phyloP scores from a whole-genome alignment of 2,113 vertebrate species.

The Nothoprocta pentlandii region DNA sequence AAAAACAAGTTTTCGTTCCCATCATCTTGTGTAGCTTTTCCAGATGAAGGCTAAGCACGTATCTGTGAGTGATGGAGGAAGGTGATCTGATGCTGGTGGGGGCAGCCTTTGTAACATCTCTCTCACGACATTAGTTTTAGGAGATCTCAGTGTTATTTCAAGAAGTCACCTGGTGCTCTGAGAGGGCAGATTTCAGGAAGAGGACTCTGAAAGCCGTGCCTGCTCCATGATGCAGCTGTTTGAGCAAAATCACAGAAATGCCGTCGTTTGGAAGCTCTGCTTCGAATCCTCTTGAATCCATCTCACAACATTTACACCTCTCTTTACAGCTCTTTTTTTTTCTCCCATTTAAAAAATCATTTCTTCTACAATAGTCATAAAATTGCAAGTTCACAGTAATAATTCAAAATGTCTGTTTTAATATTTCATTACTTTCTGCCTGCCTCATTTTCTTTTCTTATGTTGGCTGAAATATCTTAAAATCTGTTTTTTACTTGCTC shows the following conservation, averaged over 20 bases:
- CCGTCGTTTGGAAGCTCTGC: not conserved
- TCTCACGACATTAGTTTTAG: not conserved
- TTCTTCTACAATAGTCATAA: not conserved
- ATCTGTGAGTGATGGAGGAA: not conserved
- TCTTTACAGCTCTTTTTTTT: not conserved
- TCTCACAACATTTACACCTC: not conserved
- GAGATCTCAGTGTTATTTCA: not conserved
- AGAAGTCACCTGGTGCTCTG: not conserved
- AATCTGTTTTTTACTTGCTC: not conserved
- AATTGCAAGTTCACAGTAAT: not conserved
- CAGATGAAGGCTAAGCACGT: not conserved
- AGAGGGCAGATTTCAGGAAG: not conserved
- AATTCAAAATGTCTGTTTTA: not conserved
- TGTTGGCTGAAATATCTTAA: not conserved
- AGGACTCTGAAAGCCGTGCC: not conserved
- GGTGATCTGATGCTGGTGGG: not conserved
- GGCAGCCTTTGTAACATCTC: not conserved
- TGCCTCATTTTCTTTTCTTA: not conserved
- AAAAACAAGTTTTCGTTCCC: not conserved
- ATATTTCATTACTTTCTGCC: not conserved
- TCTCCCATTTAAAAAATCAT: not conserved
- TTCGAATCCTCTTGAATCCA: not conserved
- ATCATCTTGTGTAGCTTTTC: not conserved
- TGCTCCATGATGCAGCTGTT: not conserved
- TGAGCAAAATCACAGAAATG: accelerated